phyloP scores from a whole-genome alignment of 2,113 vertebrate genomes.

The Antigone vipio region DNA sequence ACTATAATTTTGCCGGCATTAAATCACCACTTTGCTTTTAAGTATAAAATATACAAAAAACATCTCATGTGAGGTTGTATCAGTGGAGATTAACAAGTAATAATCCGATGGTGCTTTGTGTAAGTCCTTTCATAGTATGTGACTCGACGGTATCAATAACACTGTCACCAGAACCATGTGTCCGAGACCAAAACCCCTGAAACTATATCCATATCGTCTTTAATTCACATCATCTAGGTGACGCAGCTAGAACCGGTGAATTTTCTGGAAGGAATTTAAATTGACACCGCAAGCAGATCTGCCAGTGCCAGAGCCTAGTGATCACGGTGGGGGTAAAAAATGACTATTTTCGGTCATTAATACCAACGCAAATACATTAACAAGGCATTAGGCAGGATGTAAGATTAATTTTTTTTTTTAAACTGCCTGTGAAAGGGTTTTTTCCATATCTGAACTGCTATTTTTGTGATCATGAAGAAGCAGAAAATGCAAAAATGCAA shows the following conservation, averaged over 20 bases:
- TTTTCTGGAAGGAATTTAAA: neutral
- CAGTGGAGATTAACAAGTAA: neutral
- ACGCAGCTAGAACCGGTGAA: neutral
- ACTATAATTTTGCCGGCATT: neutral
- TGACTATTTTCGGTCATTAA: neutral
- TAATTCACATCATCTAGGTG: neutral
- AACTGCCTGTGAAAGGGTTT: neutral
- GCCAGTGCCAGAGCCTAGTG: neutral
- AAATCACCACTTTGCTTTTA: neutral
- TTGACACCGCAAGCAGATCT: neutral
- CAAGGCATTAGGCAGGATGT: neutral
- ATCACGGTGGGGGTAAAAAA: neutral
- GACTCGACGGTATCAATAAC: fast-evolving
- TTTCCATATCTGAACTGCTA: neutral
- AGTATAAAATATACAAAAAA: fast-evolving
- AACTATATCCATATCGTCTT: neutral
- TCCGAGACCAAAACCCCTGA: neutral
- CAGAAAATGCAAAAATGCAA: neutral
- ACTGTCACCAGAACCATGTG: neutral
- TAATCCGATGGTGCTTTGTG: no score
- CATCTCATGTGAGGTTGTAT: fast-evolving
- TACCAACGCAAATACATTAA: neutral
- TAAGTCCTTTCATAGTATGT: fast-evolving
- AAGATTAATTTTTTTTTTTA: neutral
- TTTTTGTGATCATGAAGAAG: neutral